Base-by-base conservation (phyloP, 2,797 vertebrate species). In the Dendrocincla fuliginosa region DNA sequence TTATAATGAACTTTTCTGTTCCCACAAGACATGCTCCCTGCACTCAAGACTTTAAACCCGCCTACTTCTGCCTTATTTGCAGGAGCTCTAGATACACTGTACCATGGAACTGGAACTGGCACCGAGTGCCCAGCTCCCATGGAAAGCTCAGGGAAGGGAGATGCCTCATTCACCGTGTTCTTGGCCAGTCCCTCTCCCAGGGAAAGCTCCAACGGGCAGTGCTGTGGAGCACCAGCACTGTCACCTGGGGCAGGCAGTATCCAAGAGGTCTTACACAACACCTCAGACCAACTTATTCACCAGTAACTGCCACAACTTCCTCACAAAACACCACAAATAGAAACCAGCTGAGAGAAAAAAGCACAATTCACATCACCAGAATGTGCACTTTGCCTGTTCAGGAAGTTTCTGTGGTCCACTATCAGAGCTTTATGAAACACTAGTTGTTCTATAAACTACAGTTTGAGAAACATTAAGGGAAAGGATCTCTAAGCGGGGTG, bases 91-190 rank as follows among this genome's bases (percentile, higher is more conserved):
- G 28, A 33, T 33, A 39, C 24, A 33, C 27, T 70, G 64, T 5
- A 28, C 15, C 6, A 6, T 3, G 11, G 39, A 57, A 24, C 0
- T 16, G 11, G 15, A 57, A 74, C 6, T 2, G 7, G n/a, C 28
- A 32, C 16, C 25, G 7, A 30, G 33, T 1, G 4, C 10, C 18
- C 27, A 55, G 39, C 30, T 53, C 32, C 39, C 17, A 13, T 1
- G 5, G 17, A 19, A 64, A 16, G 41, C 8, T 22, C 22, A 42
- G 37, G 19, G 47, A 16, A 70, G 35, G 1, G 0, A 70, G 46
- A 3, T 6, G 9, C 6, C 30, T 39, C 41, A 6, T 39, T 46
- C 18, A 12, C 20, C 13, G 7, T 0, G 0, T 6, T 18, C 44
- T 16, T 50, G 33, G 18, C 11, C 32, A 18, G 19, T 9, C 24